phyloP scores from a whole-genome alignment of 2,797 vertebrate species.

The Pitangus sulphuratus region DNA sequence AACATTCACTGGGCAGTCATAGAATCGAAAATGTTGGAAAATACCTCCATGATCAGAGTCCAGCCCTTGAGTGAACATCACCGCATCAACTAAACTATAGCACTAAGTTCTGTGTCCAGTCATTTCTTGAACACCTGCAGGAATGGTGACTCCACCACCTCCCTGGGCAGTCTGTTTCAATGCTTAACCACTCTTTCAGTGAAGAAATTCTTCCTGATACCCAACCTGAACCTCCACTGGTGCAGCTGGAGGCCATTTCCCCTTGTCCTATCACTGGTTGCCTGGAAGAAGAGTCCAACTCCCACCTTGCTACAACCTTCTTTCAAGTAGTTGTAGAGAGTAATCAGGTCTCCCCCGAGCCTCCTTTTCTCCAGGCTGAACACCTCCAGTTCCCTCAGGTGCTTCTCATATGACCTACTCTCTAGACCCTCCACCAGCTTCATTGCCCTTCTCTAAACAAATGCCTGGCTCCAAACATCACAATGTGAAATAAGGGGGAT shows the following conservation, averaged over 20 bases:
- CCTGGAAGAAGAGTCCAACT: background rate
- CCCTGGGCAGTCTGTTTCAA: background rate
- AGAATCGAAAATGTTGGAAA: background rate
- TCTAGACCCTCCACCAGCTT: background rate
- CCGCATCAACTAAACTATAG: background rate
- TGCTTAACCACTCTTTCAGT: background rate
- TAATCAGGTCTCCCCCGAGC: background rate
- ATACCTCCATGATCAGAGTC: background rate
- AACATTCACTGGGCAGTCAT: background rate
- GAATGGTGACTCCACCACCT: background rate
- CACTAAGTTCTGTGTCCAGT: background rate
- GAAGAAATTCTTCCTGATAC: background rate
- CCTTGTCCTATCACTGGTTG: background rate
- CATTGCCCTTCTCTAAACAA: background rate
- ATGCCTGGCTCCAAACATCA: background rate
- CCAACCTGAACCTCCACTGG: background rate
- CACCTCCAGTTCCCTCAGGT: background rate
- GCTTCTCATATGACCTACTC: fast-evolving
- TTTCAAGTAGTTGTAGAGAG: background rate
- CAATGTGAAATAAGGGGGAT: background rate
- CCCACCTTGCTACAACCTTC: background rate
- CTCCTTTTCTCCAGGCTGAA: background rate
- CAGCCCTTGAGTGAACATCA: background rate
- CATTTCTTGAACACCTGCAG: background rate
- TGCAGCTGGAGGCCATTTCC: background rate